Percentiles rank a stretch among this genome's conserved stretches.
phyloP scores from a whole-genome alignment of 2,113 vertebrate genomes.

The Plectropomus leopardus region DNA sequence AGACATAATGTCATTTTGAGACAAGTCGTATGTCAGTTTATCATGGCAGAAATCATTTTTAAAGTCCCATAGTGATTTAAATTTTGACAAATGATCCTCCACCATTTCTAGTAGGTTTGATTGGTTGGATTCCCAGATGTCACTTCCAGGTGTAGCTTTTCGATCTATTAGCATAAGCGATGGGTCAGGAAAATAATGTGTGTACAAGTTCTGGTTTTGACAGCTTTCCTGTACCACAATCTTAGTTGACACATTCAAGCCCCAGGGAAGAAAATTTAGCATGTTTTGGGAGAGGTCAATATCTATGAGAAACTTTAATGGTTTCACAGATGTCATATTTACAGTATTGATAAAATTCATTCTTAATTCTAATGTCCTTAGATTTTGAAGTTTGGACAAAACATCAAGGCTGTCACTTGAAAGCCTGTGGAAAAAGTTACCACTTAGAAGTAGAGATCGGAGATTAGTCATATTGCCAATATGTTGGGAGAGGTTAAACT shows the following conservation, averaged over 20 bases:
- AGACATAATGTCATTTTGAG: slow-evolving; percentile 85
- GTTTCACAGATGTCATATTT: slow-evolving; percentile 69
- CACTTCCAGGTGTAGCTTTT: slow-evolving; percentile 6
- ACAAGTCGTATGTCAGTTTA: slow-evolving; percentile 80
- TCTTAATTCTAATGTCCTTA: slow-evolving; percentile 78
- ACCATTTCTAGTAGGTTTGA: background rate
- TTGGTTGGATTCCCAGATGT: slow-evolving; percentile 15
- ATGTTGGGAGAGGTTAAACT: slow-evolving; percentile 77
- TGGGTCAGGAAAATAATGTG: slow-evolving; percentile 1
- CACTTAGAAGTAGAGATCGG: slow-evolving; percentile 78
- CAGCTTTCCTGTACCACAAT: slow-evolving; percentile 4
- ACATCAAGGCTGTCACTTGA: slow-evolving; percentile 65
- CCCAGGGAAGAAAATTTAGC: slow-evolving; percentile 74
- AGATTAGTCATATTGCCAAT: slow-evolving; percentile 76
- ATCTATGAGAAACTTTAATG: slow-evolving; percentile 62
- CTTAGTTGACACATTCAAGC: background rate
- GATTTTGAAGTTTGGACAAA: slow-evolving; percentile 74
- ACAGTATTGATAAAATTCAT: slow-evolving; percentile 84
- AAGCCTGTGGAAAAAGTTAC: slow-evolving; percentile 83
- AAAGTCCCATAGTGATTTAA: slow-evolving; percentile 61
- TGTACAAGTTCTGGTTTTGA: slow-evolving; percentile 37
- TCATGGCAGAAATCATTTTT: slow-evolving; percentile 53
- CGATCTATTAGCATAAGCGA: slow-evolving; percentile 10
- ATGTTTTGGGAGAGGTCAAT: slow-evolving; percentile 85
- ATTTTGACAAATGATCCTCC: background rate